A percentile compares a stretch with the other conserved stretches of the same genome.
Conservation (phyloP, 2,113 vertebrate species). For the Thalassarche chlororhynchos region DNA sequence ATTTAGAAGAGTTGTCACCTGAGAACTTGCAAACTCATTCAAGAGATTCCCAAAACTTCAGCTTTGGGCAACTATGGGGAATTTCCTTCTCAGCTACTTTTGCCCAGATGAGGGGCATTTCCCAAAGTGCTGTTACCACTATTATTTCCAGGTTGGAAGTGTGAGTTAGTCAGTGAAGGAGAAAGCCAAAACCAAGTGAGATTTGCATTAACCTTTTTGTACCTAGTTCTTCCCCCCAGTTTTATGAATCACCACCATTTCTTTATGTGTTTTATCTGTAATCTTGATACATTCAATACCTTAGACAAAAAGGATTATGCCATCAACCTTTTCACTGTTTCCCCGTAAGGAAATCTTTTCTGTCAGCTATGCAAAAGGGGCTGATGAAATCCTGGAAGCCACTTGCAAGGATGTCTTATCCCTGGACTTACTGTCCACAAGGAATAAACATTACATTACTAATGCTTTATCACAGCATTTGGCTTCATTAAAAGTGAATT, state of each 20-base stretch:
- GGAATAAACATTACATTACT: background rate
- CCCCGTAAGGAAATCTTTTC: background rate
- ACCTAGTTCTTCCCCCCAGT: accelerated
- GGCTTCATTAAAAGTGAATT: background rate
- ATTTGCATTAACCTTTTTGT: background rate
- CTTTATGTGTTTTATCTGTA: background rate
- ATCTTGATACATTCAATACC: background rate
- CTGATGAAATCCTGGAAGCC: background rate
- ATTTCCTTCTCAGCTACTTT: background rate
- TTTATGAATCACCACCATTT: background rate
- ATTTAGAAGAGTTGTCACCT: background rate
- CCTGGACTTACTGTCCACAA: background rate
- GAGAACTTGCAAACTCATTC: background rate
- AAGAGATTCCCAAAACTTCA: background rate
- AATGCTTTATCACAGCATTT: background rate
- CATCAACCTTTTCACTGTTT: background rate
- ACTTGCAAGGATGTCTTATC: background rate
- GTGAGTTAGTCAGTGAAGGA: background rate
- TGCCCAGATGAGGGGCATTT: background rate
- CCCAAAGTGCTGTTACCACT: background rate
- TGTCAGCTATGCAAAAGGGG: background rate
- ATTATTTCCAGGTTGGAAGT: background rate
- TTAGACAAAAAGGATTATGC: background rate
- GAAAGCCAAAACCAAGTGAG: background rate
- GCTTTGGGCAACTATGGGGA: background rate